Evolutionary conservation across 2,797 vertebrate genomes (phyloP), one percentile per base, ranked within the genome.

Genomic region (Dryobates pubescens): DNA sequence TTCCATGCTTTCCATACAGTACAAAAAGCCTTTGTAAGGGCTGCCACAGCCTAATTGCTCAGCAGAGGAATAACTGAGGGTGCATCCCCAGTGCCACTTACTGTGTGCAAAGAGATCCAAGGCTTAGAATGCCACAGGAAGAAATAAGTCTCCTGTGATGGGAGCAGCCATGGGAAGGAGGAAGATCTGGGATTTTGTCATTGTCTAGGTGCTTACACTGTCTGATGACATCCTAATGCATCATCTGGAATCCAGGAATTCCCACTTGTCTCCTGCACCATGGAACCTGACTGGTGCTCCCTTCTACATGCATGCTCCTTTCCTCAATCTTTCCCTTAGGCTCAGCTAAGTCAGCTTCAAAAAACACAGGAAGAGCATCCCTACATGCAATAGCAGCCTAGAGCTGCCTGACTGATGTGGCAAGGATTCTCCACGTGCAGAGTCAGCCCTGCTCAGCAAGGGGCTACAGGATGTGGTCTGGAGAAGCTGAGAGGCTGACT

Each of bases 391-490:
- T 34, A 86, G 34, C 53, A 61, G 38, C 57, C 71, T 32, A 51
- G 26, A 77, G 43, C 65, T 85, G 56, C 38, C 30, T 71, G 53
- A 9, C 16, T 20, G 34, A 22, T 2, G 7, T 18, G 9, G 14
- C 32, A 86, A 30, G 2, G 8, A 15, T 49, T 67, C 49, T 85
- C 29, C 54, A 51, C 1, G 7, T 22, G 23, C 0, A 0, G 9
- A 29, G 38, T 61, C 20, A 82, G 43, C 4, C 11, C 34, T 57
- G 27, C 61, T 67, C 8, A 1, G 38, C 30, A 63, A 58, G 17
- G 43, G 30, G 43, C 47, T 75, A 11, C 11, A 14, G 51, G 41
- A 16, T 11, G 4, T 32, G 29, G 47, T 26, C 38, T 1, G 1
- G 17, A 57, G 62, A 29, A 62, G 18, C 57, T 32, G 29, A 76